Base-by-base conservation (phyloP, 2,888 invertebrate genomes). In the Polylopha cassiicola region DNA sequence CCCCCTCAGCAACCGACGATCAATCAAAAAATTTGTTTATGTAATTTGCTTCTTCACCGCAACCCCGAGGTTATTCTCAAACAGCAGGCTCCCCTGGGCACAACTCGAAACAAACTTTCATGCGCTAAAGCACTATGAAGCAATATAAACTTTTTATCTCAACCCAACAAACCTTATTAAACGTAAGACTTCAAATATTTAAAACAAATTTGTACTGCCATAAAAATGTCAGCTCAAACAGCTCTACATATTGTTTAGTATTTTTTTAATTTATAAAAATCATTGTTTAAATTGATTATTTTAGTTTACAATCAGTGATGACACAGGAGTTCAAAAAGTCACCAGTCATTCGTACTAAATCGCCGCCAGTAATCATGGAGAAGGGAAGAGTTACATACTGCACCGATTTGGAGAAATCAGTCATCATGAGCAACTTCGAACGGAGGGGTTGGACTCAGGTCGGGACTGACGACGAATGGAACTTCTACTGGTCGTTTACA, bases 401-500 rank as follows among this genome's bases (percentile, higher is more conserved):
- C 61, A 94, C 94, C n/a, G 95, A 96, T 73, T 88, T 96, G 63
- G 98, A 98, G 63, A 97, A 97, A 73, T 97, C 96, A 11, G 97
- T 97, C 5, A 89, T 98, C 39, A 89, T 95, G 32, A 93, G 92
- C 54, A 98, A 96, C 77, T 97, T 97, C 66, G 95, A 97, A 55
- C 93, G 95, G 59, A 88, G 97, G 34, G 95, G 95, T 6, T 98
- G 98, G 97, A 77, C 87, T 4, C 92, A 93, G 72, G 97, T 81
- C 3, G 90, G 91, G 0, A 91, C 94, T 0, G 95, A 97, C 53
- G 97, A 96, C 61, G 95, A 97, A 57, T 98, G 97, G 97, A 96
- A 98, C 72, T 92, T 97, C 65, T 98, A 98, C 72, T 98, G 97
- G 97, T 94, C 97, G 2, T 93, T 93, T 41, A 95, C 96, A 1